A percentile compares a stretch with the other conserved stretches of the same genome.
These are phyloP conservation scores for Scelioninae gen. 2 DNA, from an alignment of 2,888 invertebrate species.

Conservation along the genomic window DNA sequence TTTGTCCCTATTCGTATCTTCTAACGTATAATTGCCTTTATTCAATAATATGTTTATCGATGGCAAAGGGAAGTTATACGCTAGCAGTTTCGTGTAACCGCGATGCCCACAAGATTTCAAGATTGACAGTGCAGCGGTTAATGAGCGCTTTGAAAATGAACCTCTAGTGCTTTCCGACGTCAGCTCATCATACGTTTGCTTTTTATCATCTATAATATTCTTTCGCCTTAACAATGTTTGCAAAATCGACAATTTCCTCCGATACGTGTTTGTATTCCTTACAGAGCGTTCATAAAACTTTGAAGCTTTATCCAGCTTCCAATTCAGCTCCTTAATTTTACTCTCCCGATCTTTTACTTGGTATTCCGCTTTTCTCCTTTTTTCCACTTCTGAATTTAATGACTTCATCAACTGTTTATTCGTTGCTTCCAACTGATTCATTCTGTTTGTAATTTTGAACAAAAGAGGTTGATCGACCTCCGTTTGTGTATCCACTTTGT, in stretches of 20 bases:
- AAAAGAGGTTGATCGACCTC: slow-evolving; percentile 60
- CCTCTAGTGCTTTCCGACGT: slow-evolving; percentile 61
- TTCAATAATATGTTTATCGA: slow-evolving; percentile 58
- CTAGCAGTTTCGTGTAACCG: slow-evolving; percentile 66
- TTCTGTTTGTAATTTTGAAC: slow-evolving; percentile 65
- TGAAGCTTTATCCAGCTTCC: slow-evolving; percentile 72
- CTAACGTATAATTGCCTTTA: slow-evolving; percentile 1
- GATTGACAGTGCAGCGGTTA: slow-evolving; percentile 65
- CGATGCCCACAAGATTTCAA: slow-evolving; percentile 64
- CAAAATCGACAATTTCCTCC: slow-evolving; percentile 69
- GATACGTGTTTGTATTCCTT: slow-evolving; percentile 70
- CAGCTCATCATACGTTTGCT: slow-evolving; percentile 64
- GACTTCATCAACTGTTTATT: slow-evolving; percentile 69
- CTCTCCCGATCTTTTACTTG: slow-evolving; percentile 69
- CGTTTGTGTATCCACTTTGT: slow-evolving; percentile 36
- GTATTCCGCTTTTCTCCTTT: slow-evolving; percentile 66
- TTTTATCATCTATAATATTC: slow-evolving; percentile 65
- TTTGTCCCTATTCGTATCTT: neutral
- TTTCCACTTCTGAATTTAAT: slow-evolving; percentile 65
- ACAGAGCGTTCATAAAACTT: slow-evolving; percentile 72
- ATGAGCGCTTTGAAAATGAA: slow-evolving; percentile 64
- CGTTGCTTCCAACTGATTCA: slow-evolving; percentile 66
- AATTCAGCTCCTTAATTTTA: slow-evolving; percentile 71
- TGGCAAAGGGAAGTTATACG: slow-evolving; percentile 68
- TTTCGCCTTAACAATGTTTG: slow-evolving; percentile 67